A percentile compares a stretch with the other conserved stretches of the same genome.
Conservation (phyloP, 2,797 vertebrate species). For the Telmatherina bonti region DNA sequence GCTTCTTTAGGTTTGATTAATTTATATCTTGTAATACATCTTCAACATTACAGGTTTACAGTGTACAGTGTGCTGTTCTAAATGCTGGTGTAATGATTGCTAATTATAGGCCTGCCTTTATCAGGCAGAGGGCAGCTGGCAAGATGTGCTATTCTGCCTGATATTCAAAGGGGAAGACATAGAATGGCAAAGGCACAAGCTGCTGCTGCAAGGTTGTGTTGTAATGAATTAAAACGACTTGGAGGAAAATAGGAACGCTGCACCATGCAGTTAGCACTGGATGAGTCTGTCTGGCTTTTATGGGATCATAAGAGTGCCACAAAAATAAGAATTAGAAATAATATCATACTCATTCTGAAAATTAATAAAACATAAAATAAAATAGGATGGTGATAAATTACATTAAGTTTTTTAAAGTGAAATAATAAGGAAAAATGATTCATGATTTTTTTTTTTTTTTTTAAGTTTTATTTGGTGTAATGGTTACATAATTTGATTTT, state of each 20-base stretch:
- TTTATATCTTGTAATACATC: neutral
- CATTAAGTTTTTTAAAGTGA: neutral
- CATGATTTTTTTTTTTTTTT: neutral
- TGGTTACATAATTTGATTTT: neutral
- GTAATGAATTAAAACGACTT: slow-evolving; percentile 5
- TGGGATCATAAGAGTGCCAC: neutral
- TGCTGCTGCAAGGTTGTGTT: slow-evolving; percentile 27
- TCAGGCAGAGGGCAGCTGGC: neutral
- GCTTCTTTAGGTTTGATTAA: neutral
- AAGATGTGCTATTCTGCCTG: slow-evolving; percentile 23
- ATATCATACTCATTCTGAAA: neutral
- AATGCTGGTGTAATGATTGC: slow-evolving; percentile 35
- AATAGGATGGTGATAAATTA: neutral
- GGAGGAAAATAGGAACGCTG: neutral
- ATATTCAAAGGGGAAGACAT: slow-evolving; percentile 47
- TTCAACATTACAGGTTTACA: neutral
- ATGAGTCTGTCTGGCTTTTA: neutral
- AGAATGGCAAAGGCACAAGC: slow-evolving; percentile 36
- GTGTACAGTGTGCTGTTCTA: slow-evolving; percentile 9
- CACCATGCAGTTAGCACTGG: neutral
- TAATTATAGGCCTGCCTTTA: slow-evolving; percentile 51
- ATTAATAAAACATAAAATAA: neutral
- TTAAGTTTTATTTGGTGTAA: too few species aligned
- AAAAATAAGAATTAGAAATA: neutral
- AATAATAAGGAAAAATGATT: too few species aligned